Evolutionary conservation across 2,888 invertebrate genomes (phyloP).

Genomic region (Troglohyphantes excavatus): DNA sequence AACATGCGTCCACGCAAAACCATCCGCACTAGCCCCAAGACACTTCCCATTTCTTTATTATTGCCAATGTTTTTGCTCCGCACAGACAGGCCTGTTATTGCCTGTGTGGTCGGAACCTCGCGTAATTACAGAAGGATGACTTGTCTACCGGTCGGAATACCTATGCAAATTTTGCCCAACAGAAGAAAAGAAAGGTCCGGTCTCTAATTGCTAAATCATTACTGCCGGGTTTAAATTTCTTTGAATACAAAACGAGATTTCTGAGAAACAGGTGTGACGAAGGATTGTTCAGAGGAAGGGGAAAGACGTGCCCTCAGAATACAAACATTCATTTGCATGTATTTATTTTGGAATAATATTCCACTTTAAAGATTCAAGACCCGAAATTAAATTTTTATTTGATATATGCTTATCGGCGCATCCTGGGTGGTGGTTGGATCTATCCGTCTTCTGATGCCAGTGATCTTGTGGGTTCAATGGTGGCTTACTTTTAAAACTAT

Average conservation of each 20-base stretch:
- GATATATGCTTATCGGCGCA: too few species aligned
- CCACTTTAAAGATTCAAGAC: too few species aligned
- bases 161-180: slow-evolving; percentile 50
- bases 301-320: background rate
- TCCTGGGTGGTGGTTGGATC: too few species aligned
- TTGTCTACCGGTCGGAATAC: background rate
- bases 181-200: background rate
- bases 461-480: too few species aligned
- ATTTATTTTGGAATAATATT: background rate
- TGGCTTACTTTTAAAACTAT: too few species aligned
- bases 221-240: background rate
- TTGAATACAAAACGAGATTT: background rate
- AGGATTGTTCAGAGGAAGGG: background rate
- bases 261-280: background rate
- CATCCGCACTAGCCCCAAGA: background rate
- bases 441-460: too few species aligned
- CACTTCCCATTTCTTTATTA: slow-evolving; percentile 19
- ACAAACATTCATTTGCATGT: background rate
- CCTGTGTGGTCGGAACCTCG: background rate
- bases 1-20: background rate
- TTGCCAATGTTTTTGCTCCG: background rate
- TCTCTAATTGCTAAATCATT: background rate
- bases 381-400: too few species aligned
- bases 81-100: background rate
- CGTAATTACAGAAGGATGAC: slow-evolving; percentile 6